Conservation (phyloP, 1,140 invertebrate genomes). For the Amphibalanus amphitrite region DNA sequence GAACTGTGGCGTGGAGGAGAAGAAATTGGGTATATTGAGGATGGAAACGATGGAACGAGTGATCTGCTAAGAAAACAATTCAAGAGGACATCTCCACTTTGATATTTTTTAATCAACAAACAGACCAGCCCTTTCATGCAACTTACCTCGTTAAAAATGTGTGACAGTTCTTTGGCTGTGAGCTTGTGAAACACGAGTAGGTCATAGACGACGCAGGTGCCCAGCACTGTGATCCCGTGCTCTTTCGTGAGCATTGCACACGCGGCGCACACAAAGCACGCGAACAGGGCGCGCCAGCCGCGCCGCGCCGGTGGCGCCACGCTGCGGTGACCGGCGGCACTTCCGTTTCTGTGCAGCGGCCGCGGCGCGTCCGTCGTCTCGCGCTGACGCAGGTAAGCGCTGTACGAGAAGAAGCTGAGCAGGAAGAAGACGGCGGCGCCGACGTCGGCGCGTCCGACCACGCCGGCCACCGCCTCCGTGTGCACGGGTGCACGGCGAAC, state of each 20-base stretch:
- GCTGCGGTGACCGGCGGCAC: background rate
- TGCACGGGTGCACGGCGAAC: slow-evolving; percentile 88
- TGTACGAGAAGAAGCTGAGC: slow-evolving; percentile 42
- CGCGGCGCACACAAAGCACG: slow-evolving; percentile 32
- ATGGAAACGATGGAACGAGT: too few relatives aligned
- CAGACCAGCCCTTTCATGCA: too few relatives aligned
- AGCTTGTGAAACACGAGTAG: slow-evolving; percentile 30
- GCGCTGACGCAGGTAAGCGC: slow-evolving; percentile 11
- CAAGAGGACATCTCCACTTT: too few relatives aligned
- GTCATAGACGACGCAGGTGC: slow-evolving; percentile 51
- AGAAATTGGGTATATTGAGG: too few relatives aligned
- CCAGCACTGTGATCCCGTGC: slow-evolving; percentile 72
- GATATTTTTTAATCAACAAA: too few relatives aligned
- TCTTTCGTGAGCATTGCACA: slow-evolving; percentile 78
- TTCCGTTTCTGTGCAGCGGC: background rate
- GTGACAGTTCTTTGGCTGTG: slow-evolving; percentile 14
- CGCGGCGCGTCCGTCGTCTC: background rate
- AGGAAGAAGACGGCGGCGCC: slow-evolving; percentile 62
- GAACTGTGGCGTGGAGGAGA: too few relatives aligned
- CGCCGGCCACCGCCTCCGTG: slow-evolving; percentile 63
- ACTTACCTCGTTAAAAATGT: slow-evolving; percentile 17
- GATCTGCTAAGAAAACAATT: too few relatives aligned
- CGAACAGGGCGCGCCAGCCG: slow-evolving; percentile 10
- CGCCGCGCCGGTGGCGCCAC: background rate
- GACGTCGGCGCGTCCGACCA: slow-evolving; percentile 86